Percentiles rank a stretch among this genome's conserved stretches.
Evolutionary conservation across 2,888 invertebrate genomes (phyloP).

Genomic region (Eudemis profundana): DNA sequence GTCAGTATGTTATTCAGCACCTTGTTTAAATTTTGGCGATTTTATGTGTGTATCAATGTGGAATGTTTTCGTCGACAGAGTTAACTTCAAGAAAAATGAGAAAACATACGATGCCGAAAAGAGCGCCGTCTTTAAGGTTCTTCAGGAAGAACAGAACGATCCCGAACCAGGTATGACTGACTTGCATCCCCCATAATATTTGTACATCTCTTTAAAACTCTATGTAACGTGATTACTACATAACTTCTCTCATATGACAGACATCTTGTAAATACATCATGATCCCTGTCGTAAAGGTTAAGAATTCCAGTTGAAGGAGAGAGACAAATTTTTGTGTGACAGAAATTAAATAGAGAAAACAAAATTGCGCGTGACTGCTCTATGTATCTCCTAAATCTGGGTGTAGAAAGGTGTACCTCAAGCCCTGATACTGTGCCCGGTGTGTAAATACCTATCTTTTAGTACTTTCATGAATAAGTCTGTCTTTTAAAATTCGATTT

Average conservation of each 20-base stretch:
- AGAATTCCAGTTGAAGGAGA: too few species aligned
- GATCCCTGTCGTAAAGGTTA: slow-evolving; percentile 9
- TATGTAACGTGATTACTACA: slow-evolving; percentile 25
- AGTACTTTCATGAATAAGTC: slow-evolving; percentile 1
- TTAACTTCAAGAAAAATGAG: slow-evolving; percentile 98
- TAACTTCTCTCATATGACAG: slow-evolving; percentile 16
- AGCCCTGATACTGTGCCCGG: background rate
- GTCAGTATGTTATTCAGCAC: slow-evolving; percentile 9
- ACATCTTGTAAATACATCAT: slow-evolving; percentile 45
- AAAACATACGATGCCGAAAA: slow-evolving; percentile 94
- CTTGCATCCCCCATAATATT: background rate
- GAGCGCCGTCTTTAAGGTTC: slow-evolving; percentile 95
- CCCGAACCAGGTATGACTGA: slow-evolving; percentile 89
- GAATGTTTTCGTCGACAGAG: slow-evolving; percentile 83
- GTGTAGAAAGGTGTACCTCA: background rate
- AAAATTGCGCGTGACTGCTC: background rate
- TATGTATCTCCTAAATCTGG: background rate
- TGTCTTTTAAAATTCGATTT: background rate
- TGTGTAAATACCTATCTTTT: background rate
- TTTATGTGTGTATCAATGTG: slow-evolving; percentile 18
- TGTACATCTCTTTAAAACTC: background rate
- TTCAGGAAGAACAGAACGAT: slow-evolving; percentile 94
- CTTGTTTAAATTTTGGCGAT: background rate
- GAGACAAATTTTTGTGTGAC: too few species aligned
- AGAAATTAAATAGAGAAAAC: background rate